Conservation (phyloP, 2,113 vertebrate species). For the Parotia lawesii region DNA sequence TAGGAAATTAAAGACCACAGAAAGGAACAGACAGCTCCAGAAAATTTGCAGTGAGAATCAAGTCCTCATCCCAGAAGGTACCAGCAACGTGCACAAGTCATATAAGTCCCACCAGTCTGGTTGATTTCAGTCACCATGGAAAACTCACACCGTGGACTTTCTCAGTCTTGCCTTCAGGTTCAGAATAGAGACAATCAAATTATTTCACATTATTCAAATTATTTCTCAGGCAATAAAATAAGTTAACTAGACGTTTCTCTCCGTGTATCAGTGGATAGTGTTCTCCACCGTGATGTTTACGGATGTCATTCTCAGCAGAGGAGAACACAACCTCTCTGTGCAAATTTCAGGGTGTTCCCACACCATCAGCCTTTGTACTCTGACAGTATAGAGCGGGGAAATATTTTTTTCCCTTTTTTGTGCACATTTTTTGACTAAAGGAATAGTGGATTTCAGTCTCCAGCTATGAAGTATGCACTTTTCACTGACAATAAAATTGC, state of each 20-base stretch:
- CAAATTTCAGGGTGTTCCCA: neutral
- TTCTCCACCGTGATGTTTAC: neutral
- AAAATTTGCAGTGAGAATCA: neutral
- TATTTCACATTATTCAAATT: neutral
- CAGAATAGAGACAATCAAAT: neutral
- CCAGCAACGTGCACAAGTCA: accelerated
- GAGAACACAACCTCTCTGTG: neutral
- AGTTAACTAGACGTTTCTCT: neutral
- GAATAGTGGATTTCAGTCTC: neutral
- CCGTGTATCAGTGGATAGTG: neutral
- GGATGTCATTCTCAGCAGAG: neutral
- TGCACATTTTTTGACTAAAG: neutral
- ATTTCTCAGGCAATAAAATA: neutral
- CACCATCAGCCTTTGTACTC: neutral
- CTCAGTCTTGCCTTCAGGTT: neutral
- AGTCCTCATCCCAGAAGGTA: neutral
- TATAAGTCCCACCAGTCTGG: neutral
- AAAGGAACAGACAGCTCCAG: neutral
- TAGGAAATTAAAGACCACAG: neutral
- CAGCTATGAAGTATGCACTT: neutral
- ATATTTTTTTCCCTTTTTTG: neutral
- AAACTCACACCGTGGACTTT: neutral
- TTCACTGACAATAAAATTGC: neutral
- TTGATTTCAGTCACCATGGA: neutral
- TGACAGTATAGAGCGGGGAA: neutral